Conservation (phyloP, 2,113 vertebrate genomes). For the Equus quagga region DNA sequence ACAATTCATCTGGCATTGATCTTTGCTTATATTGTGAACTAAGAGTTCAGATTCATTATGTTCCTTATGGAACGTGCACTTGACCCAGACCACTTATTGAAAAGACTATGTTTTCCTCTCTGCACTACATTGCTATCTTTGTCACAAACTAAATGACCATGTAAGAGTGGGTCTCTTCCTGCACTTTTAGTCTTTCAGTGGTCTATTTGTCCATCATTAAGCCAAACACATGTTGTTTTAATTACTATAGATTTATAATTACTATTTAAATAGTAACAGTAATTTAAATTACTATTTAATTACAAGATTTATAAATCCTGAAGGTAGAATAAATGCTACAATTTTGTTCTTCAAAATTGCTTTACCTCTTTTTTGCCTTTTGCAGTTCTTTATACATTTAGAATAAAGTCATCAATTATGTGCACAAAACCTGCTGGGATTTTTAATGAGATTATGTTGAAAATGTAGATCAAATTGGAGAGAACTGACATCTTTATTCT, state of each 20-base stretch:
- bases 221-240: constrained; percentile 3
- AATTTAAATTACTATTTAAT: too few relatives aligned
- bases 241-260: constrained; percentile 7
- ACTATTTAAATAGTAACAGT: too few relatives aligned
- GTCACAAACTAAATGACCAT: not conserved
- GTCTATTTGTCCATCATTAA: not conserved
- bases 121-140: not conserved
- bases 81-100: not conserved
- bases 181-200: not conserved
- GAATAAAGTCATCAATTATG: not conserved
- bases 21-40: not conserved
- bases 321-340: constrained; percentile 11
- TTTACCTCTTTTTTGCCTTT: constrained; percentile 2
- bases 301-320: not conserved
- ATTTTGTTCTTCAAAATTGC: constrained; percentile 19
- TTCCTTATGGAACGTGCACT: constrained; percentile 4
- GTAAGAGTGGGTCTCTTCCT: not conserved
- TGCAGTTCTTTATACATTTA: not conserved
- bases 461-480: not conserved
- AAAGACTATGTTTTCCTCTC: not conserved
- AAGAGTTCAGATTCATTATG: not conserved
- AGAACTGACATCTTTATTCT: not conserved
- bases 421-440: not conserved
- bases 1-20: not conserved
- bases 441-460: constrained; percentile 12